Evolutionary conservation across 2,888 invertebrate genomes (phyloP).

Genomic region (Drosophila villosipedis): DNA sequence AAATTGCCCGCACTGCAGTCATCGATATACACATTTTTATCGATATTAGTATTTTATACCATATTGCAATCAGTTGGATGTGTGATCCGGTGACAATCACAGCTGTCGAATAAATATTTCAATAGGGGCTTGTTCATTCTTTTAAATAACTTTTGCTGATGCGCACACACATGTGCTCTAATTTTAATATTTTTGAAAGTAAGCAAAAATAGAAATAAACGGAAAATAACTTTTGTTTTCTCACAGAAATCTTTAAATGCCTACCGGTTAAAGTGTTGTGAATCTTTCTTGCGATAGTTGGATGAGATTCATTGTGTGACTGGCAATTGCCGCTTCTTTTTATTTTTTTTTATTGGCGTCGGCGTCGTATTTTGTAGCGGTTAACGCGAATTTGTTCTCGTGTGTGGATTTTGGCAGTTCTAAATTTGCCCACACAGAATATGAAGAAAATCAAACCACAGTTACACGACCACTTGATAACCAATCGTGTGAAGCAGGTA

Average conservation of each 20-base stretch:
- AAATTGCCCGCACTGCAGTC: neutral
- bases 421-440: conserved; percentile 49
- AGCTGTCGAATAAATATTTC: neutral
- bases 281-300: neutral
- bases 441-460: conserved; percentile 83
- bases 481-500: conserved; percentile 87
- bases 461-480: conserved; percentile 87
- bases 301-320: conserved; percentile 2
- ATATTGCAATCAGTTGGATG: neutral
- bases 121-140: neutral
- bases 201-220: neutral
- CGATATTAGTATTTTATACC: conserved; percentile 3
- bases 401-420: conserved; percentile 39
- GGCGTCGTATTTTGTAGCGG: conserved; percentile 63
- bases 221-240: neutral
- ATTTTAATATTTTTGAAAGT: neutral
- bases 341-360: conserved; percentile 35
- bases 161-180: neutral
- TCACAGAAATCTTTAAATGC: neutral
- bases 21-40: neutral
- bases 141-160: neutral
- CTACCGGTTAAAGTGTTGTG: neutral
- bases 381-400: conserved; percentile 43
- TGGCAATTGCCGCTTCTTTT: conserved; percentile 33
- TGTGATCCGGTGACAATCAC: neutral